Evolutionary conservation across 2,113 vertebrate genomes (phyloP), one percentile per base, ranked within the genome.

Genomic region (Myotis yumanensis): DNA sequence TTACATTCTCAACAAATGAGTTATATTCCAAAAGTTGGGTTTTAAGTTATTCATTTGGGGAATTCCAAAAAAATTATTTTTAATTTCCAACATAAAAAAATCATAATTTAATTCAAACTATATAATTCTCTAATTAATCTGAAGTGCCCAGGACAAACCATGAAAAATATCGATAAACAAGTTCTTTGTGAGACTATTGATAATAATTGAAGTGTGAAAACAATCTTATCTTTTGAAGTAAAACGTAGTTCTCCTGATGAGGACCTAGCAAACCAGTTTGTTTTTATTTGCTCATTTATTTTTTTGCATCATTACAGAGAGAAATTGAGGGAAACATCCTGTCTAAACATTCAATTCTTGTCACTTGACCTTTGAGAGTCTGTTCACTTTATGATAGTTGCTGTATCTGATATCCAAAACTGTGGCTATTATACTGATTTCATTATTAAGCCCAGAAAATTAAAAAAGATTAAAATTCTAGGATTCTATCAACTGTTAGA

Each of bases 371-470:
- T 32, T 69, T 86, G 40, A 73, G 23, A 86, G 37, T 90, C 30
- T 79, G 73, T 85, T 23, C 30, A 89, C 16, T 83, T 94, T 64
- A 89, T 52, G 77, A 86, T 68, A 40, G 4, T 86, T 73, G 35
- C 66, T 52, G 68, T 92, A 86, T 11, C 40, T 86, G 12, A 86
- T 80, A 43, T 66, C 57, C 62, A 93, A 51, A 17, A 90, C 48
- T 37, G 28, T 84, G 75, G 77, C 48, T 91, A 32, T 73, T 59
- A 28, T 37, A 85, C n/a, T 59, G 66, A 95, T 86, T 92, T 95
- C 14, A 71, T 85, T 72, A 64, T 80, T 91, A 75, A 91, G 66
- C 17, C 77, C 37, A 48, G 14, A 88, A 92, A 94, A 88, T 73
- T 72, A 17, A 89, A 40, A 88, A 88, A 86, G 17, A 68, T 57